Base-by-base conservation (phyloP, 2,113 vertebrate genomes). In the Epinephelus lanceolatus region DNA sequence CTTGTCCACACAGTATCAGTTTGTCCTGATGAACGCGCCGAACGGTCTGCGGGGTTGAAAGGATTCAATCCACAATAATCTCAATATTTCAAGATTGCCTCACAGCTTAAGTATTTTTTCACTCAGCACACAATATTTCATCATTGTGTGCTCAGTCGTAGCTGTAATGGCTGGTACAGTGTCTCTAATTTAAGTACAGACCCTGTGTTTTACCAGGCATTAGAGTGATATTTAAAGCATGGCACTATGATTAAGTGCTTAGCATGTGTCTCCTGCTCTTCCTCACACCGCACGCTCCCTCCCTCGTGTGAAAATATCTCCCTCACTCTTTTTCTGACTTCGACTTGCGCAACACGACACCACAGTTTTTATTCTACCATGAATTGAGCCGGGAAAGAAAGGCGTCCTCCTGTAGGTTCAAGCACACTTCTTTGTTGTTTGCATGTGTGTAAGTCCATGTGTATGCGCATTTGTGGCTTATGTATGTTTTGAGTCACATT, bases 191-290 rank as follows among this genome's bases (percentile, higher is more conserved):
- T 92, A 92, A 90, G 83, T 40, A 3, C 69, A 92, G 88, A 93
- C 88, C 90, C 90, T 74, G 87, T 92, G 88, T 91, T 93, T 94
- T 84, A 90, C 63, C 86, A 82, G 72, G 71, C 80, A 87, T 94
- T 92, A 93, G 53, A 87, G 84, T 92, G 85, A 91, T 94, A 93
- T 93, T 95, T 95, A 95, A 88, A 91, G 90, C 83, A 73, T 71
- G 74, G 72, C 92, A 81, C 90, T 90, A 70, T 92, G 90, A 95
- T 95, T 94, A 95, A 94, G 71, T 19, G 89, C 93, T 95, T 93
- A 93, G 76, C 68, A 62, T 65, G 84, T 2, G 93, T 93, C 94
- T 95, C 90, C 88, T 78, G 73, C 80, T 88, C 90, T 92, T 92
- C 92, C 92, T 82, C 25, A 49, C 49, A 56, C 84, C 45, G 55